These are phyloP conservation scores for Tricholauxania praeusta DNA, from an alignment of 2,888 invertebrate genomes.

Conservation along the genomic window DNA sequence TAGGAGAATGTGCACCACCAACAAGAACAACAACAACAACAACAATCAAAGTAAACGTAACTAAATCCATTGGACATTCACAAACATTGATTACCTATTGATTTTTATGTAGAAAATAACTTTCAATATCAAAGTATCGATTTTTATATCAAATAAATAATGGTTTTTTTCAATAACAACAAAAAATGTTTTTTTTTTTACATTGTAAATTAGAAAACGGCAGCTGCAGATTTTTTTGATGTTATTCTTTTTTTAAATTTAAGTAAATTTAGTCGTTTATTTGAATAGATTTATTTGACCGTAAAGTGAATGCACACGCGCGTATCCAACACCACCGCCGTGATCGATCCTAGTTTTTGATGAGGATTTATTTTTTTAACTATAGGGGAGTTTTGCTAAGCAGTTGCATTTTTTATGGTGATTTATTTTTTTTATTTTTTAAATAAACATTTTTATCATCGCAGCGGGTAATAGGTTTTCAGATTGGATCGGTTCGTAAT, in stretches of 20 bases:
- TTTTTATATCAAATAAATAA: too few relatives aligned
- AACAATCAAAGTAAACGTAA: slow-evolving; percentile 11
- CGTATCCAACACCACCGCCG: too few relatives aligned
- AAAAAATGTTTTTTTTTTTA: background rate
- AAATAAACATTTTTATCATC: background rate
- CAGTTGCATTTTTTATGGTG: background rate
- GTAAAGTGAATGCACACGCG: too few relatives aligned
- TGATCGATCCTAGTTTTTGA: too few relatives aligned
- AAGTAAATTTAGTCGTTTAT: slow-evolving; percentile 48
- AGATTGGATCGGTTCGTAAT: too few relatives aligned
- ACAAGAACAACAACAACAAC: background rate
- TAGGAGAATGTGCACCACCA: background rate
- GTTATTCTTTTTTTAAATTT: slow-evolving; percentile 25
- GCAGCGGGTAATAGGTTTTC: too few relatives aligned
- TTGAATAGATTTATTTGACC: too few relatives aligned
- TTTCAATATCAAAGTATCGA: slow-evolving; percentile 21
- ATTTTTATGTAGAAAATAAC: slow-evolving; percentile 31
- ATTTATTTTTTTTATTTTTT: background rate
- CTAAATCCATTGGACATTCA: slow-evolving; percentile 19
- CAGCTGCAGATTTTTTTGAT: background rate
- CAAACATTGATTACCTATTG: slow-evolving; percentile 15
- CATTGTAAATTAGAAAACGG: background rate
- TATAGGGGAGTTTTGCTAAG: too few relatives aligned
- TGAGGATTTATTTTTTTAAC: too few relatives aligned
- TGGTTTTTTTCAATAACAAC: too few relatives aligned